Evolutionary conservation across 2,113 vertebrate genomes (phyloP), one percentile per base, ranked within the genome.

Genomic region (Gymnocephalus cernua): DNA sequence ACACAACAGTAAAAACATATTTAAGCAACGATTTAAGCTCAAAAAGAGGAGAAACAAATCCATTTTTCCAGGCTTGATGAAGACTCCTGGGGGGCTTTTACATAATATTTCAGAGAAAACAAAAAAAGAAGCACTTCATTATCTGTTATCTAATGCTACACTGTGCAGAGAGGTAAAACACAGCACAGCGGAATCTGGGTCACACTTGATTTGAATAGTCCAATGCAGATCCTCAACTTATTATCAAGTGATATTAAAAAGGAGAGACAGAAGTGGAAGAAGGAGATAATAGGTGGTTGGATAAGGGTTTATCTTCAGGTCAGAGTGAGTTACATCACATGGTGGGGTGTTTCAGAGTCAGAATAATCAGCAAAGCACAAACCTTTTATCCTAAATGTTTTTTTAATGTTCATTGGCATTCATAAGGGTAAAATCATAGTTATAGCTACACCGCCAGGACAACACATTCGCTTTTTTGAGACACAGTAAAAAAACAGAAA

Each of bases 171-270:
- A 50, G 27, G 63, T 53, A 14, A 62, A 77, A 76, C 4, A 44
- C 72, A 68, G 76, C 35, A 59, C 38, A 47, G 56, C 18, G 35
- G 74, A 85, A 85, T 69, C 66, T 89, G 82, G 85, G 88, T 87
- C 88, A 85, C 44, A 35, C 66, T 61, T 62, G 35, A 65, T 77
- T 89, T 82, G 29, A 82, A 77, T 80, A 76, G 70, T 79, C 66
- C 50, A 72, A 32, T 12, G 59, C 65, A 76, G 74, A 56, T 48
- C 66, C 47, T 77, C 47, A 59, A 63, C 53, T 76, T 84, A 57
- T 79, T 67, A 63, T n/a, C 9, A 18, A 62, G 47, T 62, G n/a
- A 78, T 53, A 29, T 58, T 69, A 19, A 56, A 81, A 64, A 65
- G 13, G 41, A 63, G 61, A 61, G 56, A 54, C 12, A 51, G 15